Percentiles rank a stretch among this genome's conserved stretches.
Evolutionary conservation across 1,140 invertebrate genomes (phyloP).

Genomic region (Sinonovacula constricta): DNA sequence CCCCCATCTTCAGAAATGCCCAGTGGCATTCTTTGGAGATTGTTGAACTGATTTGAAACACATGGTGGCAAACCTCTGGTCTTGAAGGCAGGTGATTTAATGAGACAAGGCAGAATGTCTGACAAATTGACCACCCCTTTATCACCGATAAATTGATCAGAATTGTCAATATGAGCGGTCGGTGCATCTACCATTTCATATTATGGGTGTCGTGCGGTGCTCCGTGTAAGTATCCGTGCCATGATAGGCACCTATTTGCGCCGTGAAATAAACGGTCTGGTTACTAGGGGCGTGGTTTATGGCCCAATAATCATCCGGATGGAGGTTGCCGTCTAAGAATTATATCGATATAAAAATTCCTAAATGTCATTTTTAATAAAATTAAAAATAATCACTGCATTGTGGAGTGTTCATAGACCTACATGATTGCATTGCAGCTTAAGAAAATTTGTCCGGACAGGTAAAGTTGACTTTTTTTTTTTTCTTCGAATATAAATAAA

Average conservation of each 20-base stretch:
- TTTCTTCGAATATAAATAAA: too few species aligned
- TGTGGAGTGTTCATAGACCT: too few species aligned
- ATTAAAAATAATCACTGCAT: neutral
- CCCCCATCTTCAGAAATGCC: neutral
- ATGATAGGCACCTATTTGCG: conserved; percentile 2
- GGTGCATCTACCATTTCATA: neutral
- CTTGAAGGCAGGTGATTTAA: conserved; percentile 9
- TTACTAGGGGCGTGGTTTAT: neutral
- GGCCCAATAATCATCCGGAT: conserved; percentile 9
- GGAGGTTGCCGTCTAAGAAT: neutral
- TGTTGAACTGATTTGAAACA: neutral
- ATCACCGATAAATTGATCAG: conserved; percentile 18
- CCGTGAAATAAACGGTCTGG: neutral
- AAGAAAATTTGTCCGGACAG: too few species aligned
- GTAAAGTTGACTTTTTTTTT: too few species aligned
- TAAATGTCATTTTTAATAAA: neutral
- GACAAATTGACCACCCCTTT: conserved; percentile 13
- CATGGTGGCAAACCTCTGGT: neutral
- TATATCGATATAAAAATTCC: conserved; percentile 13
- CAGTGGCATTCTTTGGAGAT: neutral
- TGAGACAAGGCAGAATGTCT: conserved; percentile 2
- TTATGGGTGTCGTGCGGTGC: neutral
- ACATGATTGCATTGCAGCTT: too few species aligned
- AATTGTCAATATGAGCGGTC: neutral
- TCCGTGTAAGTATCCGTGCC: neutral